Evolutionary conservation across 1,140 invertebrate species (phyloP), one percentile per base, ranked within the genome.

Genomic region (Meloidogyne hapla): DNA sequence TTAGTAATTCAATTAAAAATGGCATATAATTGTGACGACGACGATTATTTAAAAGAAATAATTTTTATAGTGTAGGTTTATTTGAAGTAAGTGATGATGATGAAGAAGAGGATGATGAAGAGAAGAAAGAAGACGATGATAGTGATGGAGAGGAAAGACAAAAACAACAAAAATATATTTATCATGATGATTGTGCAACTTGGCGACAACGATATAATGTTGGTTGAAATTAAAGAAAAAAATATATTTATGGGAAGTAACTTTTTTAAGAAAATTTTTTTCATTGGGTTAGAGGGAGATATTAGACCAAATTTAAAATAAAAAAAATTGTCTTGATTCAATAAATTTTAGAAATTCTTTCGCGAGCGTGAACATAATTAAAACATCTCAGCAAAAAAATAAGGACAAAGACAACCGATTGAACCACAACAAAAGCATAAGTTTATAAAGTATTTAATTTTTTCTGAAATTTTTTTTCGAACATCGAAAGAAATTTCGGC

Each of bases 1-100:
- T 96, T 21, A 99, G 88, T 69, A 99, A 90, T 88, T 96, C 94
- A 83, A 99, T 93, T 77, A 99, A 98, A 73, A 99, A 92, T 2
- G 96, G 96, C 72, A 98, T 89, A 88, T 99, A 99, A 88, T 99
- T 99, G 88, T 99, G 96, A 86, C 80, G 69, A 26, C 80, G 76
- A 25, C 73, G 77, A 64, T 65, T 61, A 83, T 83, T 63, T n/a
- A n/a, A n/a, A n/a, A n/a, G n/a, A n/a, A n/a, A n/a, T n/a, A n/a
- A n/a, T n/a, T n/a, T n/a, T n/a, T n/a, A n/a, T n/a, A n/a, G n/a
- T n/a, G n/a, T n/a, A n/a, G n/a, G n/a, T 33, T 33, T 33, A 33
- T 8, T 33, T 33, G 33, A 33, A 33, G 33, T 69, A n/a, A 61
- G 68, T 21, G 61, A 61, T 69, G 70, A 73, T 40, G 70, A 73